Conservation (phyloP, 2,113 vertebrate species). For the Pseudorhombus dupliciocellatus region DNA sequence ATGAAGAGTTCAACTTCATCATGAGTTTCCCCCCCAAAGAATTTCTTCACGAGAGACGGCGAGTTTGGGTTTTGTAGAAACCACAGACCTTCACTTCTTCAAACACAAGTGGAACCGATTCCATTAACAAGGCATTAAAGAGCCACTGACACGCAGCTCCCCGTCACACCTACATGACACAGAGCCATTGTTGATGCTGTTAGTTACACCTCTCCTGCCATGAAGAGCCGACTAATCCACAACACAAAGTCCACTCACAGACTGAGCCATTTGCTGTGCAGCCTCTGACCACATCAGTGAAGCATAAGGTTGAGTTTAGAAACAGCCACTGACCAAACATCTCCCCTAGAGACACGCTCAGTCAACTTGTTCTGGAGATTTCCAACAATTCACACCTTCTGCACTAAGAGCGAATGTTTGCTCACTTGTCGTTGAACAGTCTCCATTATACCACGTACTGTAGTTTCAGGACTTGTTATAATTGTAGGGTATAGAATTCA, state of each 20-base stretch:
- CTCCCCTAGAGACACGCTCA: neutral
- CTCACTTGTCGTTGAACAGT: neutral
- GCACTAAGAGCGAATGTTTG: too few species aligned
- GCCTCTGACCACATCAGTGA: too few species aligned
- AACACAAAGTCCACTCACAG: neutral
- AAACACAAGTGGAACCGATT: neutral
- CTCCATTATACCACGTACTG: too few species aligned
- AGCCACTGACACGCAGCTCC: neutral
- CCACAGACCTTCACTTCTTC: neutral
- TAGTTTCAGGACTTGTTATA: too few species aligned
- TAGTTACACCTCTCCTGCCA: neutral
- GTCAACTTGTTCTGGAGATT: neutral
- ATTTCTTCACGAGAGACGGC: too few species aligned
- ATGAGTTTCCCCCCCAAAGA: neutral
- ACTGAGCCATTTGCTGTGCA: neutral
- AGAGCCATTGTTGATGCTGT: neutral
- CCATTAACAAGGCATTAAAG: neutral
- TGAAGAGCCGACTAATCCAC: too few species aligned
- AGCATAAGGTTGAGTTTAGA: neutral
- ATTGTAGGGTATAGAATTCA: too few species aligned
- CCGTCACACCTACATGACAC: neutral
- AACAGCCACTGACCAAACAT: neutral
- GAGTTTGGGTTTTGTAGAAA: neutral
- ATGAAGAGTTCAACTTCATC: neutral
- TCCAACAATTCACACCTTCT: neutral